Conservation (phyloP, 2,113 vertebrate species). For the Turnix velox region DNA sequence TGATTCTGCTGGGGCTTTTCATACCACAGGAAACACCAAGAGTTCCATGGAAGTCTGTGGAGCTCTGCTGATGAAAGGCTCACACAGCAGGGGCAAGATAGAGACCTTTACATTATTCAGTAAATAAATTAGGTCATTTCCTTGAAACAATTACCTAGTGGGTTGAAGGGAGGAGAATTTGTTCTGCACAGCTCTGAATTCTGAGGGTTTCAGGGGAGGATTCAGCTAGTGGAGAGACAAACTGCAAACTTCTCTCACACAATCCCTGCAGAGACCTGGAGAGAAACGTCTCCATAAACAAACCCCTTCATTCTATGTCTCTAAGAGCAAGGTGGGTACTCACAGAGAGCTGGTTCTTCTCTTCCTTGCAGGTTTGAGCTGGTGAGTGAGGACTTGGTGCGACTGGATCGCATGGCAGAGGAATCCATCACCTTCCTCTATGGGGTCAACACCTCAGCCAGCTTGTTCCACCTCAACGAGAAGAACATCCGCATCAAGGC, state of each 20-base stretch:
- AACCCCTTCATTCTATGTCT: too few species aligned
- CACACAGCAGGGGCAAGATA: background rate
- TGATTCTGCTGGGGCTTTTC: background rate
- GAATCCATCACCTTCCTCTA: constrained; percentile 43
- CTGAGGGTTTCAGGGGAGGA: background rate
- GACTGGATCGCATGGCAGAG: constrained; percentile 60
- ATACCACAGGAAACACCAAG: rapidly evolving
- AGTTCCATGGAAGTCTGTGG: rapidly evolving
- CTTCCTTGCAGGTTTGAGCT: constrained; percentile 31
- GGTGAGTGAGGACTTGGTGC: constrained; percentile 6
- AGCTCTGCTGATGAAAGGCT: background rate
- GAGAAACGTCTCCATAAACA: background rate
- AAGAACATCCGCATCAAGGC: background rate
- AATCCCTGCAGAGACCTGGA: background rate
- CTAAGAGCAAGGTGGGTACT: rapidly evolving
- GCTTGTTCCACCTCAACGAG: background rate
- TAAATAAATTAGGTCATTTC: background rate
- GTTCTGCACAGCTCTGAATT: background rate
- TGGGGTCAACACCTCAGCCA: background rate
- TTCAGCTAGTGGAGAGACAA: background rate
- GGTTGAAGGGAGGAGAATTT: background rate
- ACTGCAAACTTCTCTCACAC: background rate
- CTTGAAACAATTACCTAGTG: background rate
- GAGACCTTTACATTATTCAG: background rate
- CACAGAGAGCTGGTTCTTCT: rapidly evolving